Percentiles rank a stretch among this genome's conserved stretches.
These are phyloP conservation scores for Brachypalpus laphriformis DNA, from an alignment of 2,888 invertebrate genomes.

Conservation along the genomic window DNA sequence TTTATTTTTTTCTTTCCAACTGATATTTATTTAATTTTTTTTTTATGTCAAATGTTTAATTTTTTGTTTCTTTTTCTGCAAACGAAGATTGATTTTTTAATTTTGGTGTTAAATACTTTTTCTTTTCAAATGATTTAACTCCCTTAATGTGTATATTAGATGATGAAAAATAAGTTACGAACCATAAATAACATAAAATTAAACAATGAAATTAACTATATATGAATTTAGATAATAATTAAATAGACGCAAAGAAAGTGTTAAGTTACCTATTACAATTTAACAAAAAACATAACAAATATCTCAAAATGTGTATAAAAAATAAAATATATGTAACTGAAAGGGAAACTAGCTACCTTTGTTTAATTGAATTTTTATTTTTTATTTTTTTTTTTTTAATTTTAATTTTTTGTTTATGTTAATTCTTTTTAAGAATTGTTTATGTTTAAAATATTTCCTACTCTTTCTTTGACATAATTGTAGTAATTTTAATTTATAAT, in stretches of 20 bases:
- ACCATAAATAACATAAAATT: slow-evolving; percentile 28
- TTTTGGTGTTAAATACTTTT: slow-evolving; percentile 36
- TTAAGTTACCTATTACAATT: slow-evolving; percentile 59
- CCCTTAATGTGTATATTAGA: slow-evolving; percentile 54
- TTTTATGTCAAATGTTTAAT: slow-evolving; percentile 8
- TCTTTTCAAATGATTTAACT: slow-evolving; percentile 22
- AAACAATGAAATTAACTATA: slow-evolving; percentile 57
- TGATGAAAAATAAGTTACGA: slow-evolving; percentile 12
- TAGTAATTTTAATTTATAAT: slow-evolving; percentile 52
- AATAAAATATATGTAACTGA: slow-evolving; percentile 45
- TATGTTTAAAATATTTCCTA: slow-evolving; percentile 52
- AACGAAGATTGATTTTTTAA: slow-evolving; percentile 6
- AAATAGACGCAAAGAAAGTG: slow-evolving; percentile 36
- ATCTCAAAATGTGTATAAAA: slow-evolving; percentile 66
- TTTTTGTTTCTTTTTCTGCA: slow-evolving; percentile 22
- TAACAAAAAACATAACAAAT: slow-evolving; percentile 30
- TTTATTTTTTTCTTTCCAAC: slow-evolving; percentile 19
- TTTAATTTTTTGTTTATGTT: slow-evolving; percentile 53
- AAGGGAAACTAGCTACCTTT: slow-evolving; percentile 26
- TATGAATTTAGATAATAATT: slow-evolving; percentile 54
- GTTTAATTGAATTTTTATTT: slow-evolving; percentile 29
- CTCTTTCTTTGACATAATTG: slow-evolving; percentile 7
- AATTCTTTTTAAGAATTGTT: slow-evolving; percentile 71
- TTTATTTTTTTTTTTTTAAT: slow-evolving; percentile 22
- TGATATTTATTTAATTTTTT: slow-evolving; percentile 5